phyloP scores from a whole-genome alignment of 2,113 vertebrate genomes.

The Machaerirhynchus nigripectus region DNA sequence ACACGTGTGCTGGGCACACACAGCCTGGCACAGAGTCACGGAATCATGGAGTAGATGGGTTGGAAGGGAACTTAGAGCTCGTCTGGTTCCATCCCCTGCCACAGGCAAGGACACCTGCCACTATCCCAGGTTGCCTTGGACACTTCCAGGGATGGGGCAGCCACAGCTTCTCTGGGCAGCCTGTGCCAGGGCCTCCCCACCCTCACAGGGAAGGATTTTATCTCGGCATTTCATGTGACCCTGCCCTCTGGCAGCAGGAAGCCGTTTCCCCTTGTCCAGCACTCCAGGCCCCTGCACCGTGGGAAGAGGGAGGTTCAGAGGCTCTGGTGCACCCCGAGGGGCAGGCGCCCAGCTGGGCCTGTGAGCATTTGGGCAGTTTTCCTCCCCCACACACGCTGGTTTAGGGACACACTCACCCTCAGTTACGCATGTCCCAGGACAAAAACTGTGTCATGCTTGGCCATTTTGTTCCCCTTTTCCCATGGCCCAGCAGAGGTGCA shows the following conservation, averaged over 20 bases:
- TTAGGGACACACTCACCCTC: neutral
- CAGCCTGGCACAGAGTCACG: neutral
- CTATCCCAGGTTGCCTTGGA: rapidly evolving
- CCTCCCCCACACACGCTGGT: rapidly evolving
- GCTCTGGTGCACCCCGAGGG: rapidly evolving
- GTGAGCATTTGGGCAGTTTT: neutral
- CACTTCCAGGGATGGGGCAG: neutral
- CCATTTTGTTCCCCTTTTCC: neutral
- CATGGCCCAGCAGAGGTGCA: neutral
- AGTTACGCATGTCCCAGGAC: neutral
- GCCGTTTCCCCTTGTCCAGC: neutral
- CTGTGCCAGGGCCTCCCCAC: neutral
- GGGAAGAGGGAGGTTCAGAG: neutral
- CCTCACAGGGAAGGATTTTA: neutral
- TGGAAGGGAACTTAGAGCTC: neutral
- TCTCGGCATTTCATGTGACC: rapidly evolving
- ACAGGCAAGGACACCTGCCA: neutral
- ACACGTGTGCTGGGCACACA: neutral
- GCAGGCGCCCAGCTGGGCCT: neutral
- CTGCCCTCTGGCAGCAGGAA: neutral
- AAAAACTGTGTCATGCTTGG: neutral
- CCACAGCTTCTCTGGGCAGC: neutral
- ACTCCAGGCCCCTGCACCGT: rapidly evolving
- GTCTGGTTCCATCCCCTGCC: neutral
- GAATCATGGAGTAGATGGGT: neutral